A percentile compares a stretch with the other conserved stretches of the same genome.
phyloP scores from a whole-genome alignment of 2,888 invertebrate species.

The Sphecodes monilicornis region DNA sequence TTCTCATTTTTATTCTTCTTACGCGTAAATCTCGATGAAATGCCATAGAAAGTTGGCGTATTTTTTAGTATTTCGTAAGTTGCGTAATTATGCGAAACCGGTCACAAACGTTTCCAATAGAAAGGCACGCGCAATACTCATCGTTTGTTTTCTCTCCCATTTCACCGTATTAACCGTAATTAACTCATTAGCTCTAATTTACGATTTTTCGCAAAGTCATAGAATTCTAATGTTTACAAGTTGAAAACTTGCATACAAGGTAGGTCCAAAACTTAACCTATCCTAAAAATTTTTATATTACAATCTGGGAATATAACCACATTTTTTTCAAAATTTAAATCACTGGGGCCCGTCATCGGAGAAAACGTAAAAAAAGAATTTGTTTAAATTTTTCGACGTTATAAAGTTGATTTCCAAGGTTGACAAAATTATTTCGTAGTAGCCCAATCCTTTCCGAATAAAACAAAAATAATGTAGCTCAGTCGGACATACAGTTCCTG shows the following conservation, averaged over 20 bases:
- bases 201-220: background rate
- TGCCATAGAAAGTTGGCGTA: background rate
- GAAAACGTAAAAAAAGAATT: too few relatives aligned
- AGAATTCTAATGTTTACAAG: background rate
- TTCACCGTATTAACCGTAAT: background rate
- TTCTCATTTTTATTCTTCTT: background rate
- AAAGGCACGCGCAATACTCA: slow-evolving; percentile 22
- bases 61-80: slow-evolving; percentile 30
- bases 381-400: too few relatives aligned
- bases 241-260: background rate
- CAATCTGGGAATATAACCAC: too few relatives aligned
- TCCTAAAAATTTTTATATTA: too few relatives aligned
- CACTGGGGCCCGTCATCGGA: too few relatives aligned
- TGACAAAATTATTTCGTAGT: too few relatives aligned
- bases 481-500: too few relatives aligned
- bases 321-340: too few relatives aligned
- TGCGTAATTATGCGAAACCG: slow-evolving; percentile 30
- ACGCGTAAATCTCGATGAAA: background rate
- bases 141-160: background rate
- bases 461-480: too few relatives aligned
- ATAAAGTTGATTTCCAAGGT: too few relatives aligned
- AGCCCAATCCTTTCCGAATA: too few relatives aligned
- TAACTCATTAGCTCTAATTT: background rate
- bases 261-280: background rate
- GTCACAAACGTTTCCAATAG: slow-evolving; percentile 24